Conservation (phyloP, 2,113 vertebrate genomes). For the Dromaius novaehollandiae region DNA sequence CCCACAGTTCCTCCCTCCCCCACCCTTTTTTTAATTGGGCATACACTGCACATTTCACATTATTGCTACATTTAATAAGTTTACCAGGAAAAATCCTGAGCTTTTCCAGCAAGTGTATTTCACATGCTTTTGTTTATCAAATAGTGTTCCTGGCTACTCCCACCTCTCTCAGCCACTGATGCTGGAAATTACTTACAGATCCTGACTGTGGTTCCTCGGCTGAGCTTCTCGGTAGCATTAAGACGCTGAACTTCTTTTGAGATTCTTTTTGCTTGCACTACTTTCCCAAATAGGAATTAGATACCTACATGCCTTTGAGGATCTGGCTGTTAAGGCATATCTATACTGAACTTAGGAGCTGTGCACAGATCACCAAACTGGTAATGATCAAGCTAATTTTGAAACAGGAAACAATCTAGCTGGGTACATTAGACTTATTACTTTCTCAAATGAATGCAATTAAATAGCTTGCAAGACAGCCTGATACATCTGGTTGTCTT, state of each 20-base stretch:
- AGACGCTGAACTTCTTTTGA: not conserved
- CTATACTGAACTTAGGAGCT: not conserved
- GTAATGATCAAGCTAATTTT: conserved; percentile 8
- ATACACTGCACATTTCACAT: not conserved
- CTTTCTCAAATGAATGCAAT: not conserved
- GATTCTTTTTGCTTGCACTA: not conserved
- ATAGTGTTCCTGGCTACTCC: not conserved
- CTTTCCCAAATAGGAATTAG: not conserved
- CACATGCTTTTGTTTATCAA: not conserved
- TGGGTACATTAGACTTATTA: not conserved
- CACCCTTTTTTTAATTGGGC: accelerated
- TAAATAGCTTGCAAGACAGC: not conserved
- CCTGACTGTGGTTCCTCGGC: not conserved
- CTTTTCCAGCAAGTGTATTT: conserved; percentile 8
- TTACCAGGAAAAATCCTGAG: not conserved
- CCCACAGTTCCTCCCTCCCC: not conserved
- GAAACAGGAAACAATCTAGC: conserved; percentile 8
- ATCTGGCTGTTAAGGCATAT: not conserved
- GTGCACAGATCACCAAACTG: not conserved
- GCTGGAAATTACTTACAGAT: not conserved
- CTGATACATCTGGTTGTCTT: not conserved
- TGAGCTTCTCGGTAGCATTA: not conserved
- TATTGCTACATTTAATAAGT: not conserved
- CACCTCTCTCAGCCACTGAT: not conserved
- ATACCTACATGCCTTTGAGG: not conserved